These are phyloP conservation scores for Macaria notata DNA, from an alignment of 2,888 invertebrate species.

Conservation along the genomic window DNA sequence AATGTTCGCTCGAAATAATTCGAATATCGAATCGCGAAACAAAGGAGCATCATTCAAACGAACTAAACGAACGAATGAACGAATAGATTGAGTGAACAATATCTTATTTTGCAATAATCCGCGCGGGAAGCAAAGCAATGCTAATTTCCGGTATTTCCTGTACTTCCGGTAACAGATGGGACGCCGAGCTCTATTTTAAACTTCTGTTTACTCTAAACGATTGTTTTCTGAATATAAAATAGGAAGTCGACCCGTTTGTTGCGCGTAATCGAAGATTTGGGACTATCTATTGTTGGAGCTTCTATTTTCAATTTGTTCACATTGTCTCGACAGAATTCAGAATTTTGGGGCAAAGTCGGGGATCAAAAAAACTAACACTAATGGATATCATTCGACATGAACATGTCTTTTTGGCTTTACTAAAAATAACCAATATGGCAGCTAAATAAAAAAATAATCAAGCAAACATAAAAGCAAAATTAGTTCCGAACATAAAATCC, in stretches of 20 bases:
- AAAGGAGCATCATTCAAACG: slow-evolving; percentile 69
- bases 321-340: slow-evolving; percentile 1
- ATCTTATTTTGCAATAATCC: slow-evolving; percentile 80
- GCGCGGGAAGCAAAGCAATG: slow-evolving; percentile 68
- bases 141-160: slow-evolving; percentile 82
- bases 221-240: slow-evolving; percentile 53
- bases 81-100: slow-evolving; percentile 77
- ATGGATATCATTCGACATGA: too few species aligned
- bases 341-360: too few species aligned
- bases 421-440: too few species aligned
- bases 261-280: slow-evolving; percentile 30
- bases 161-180: slow-evolving; percentile 58
- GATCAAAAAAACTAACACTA: too few species aligned
- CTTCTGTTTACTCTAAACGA: slow-evolving; percentile 57
- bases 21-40: slow-evolving; percentile 57
- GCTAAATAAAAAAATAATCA: too few species aligned
- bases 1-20: slow-evolving; percentile 44
- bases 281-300: slow-evolving; percentile 18
- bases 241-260: slow-evolving; percentile 36
- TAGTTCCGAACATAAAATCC: too few species aligned
- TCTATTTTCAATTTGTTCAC: slow-evolving; percentile 19
- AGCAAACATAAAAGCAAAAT: too few species aligned
- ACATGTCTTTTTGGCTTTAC: too few species aligned
- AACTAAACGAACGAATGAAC: slow-evolving; percentile 64
- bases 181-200: slow-evolving; percentile 60